Conservation (phyloP, 37 sponge, comb jelly and placozoan species). For the Eunapius fragilis region DNA sequence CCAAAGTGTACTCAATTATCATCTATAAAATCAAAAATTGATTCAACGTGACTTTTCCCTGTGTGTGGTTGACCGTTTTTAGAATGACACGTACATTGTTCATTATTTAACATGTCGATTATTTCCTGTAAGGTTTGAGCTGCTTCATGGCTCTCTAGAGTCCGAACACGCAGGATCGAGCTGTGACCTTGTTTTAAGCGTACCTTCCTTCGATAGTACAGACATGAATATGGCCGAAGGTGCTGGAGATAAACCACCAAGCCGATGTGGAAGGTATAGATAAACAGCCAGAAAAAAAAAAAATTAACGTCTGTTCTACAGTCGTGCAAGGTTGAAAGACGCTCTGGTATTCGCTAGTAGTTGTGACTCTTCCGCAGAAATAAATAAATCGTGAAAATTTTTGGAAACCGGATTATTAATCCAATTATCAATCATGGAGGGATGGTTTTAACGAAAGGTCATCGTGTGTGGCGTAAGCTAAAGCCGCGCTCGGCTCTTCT, state of each 20-base stretch:
- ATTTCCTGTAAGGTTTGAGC: slow-evolving; percentile 3
- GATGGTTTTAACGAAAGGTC: slow-evolving; percentile 76
- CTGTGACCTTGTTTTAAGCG: neutral
- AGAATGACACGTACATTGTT: no score
- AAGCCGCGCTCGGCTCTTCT: slow-evolving; percentile 72
- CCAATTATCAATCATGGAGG: neutral
- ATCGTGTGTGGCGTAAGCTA: slow-evolving; percentile 57
- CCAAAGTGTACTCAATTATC: no score
- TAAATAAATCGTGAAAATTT: neutral
- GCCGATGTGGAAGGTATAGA: slow-evolving; percentile 11
- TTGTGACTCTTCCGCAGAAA: slow-evolving; percentile 15
- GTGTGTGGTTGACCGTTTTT: no score
- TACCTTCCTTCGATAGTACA: neutral
- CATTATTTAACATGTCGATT: neutral
- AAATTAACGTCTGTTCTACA: neutral
- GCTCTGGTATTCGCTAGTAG: slow-evolving; percentile 35
- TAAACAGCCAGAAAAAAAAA: neutral
- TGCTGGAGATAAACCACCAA: neutral
- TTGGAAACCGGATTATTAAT: neutral
- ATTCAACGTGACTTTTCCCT: no score
- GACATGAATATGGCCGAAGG: neutral
- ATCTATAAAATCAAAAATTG: no score
- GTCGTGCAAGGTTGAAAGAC: slow-evolving; percentile 45
- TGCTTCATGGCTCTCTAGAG: slow-evolving; percentile 1
- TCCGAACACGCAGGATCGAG: neutral